Conservation (phyloP, 2,797 vertebrate species). For the Rhadinocentrus ornatus region DNA sequence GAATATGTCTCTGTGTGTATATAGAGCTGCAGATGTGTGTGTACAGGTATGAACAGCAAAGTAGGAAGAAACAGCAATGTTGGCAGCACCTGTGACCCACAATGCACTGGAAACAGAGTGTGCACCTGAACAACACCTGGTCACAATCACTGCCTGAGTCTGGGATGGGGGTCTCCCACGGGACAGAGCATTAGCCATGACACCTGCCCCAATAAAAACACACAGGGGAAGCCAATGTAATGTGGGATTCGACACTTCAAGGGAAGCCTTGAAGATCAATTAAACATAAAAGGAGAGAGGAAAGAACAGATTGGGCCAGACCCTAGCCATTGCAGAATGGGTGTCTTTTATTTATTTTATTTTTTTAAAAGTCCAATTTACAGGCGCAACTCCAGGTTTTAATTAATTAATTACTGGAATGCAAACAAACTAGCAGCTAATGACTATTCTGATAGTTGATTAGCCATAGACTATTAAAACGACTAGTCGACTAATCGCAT, state of each 20-base stretch:
- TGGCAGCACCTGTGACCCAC: constrained; percentile 80
- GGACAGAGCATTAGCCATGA: constrained; percentile 70
- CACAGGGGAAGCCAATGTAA: constrained; percentile 64
- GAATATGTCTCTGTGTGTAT: constrained; percentile 3
- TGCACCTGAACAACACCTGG: constrained; percentile 87
- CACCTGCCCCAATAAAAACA: constrained; percentile 76
- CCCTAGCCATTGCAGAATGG: neutral
- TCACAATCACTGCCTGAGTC: constrained; percentile 64
- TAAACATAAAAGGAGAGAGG: constrained; percentile 58
- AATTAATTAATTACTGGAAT: neutral
- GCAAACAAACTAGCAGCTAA: too few species aligned
- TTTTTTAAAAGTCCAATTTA: constrained; percentile 9
- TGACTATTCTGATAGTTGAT: too few species aligned
- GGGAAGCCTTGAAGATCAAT: constrained; percentile 70
- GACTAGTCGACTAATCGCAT: too few species aligned
- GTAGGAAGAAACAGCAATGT: constrained; percentile 36
- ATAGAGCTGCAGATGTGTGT: constrained; percentile 6
- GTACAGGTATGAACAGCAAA: constrained; percentile 33
- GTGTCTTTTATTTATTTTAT: neutral
- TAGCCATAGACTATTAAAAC: too few species aligned
- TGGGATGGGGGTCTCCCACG: constrained; percentile 51
- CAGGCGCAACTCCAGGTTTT: neutral
- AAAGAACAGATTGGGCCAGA: constrained; percentile 29
- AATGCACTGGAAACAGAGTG: constrained; percentile 67
- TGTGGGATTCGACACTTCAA: constrained; percentile 48